Evolutionary conservation across 53 echinoderm and acorn worm genomes (phyloP).

Genomic region (Patiria pectinifera): DNA sequence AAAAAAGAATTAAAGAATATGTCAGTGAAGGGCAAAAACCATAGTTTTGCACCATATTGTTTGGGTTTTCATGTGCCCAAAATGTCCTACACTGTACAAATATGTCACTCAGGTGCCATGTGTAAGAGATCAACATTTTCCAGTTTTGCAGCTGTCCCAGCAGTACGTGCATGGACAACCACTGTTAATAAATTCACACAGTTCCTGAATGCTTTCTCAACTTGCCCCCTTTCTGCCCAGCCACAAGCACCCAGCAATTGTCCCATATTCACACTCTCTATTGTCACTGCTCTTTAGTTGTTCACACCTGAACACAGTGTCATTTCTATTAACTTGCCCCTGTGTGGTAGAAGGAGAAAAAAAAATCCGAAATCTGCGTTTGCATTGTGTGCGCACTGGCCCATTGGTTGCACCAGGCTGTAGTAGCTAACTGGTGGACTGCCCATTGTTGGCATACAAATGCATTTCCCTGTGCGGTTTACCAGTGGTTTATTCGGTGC

Average conservation of each 20-base stretch:
- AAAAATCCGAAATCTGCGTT: background rate
- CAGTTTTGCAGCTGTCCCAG: too few relatives aligned
- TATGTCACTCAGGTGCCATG: too few relatives aligned
- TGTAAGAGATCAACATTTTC: too few relatives aligned
- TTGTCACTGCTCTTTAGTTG: conserved; percentile 17
- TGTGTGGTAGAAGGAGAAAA: background rate
- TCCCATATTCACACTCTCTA: conserved; percentile 23
- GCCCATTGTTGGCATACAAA: background rate
- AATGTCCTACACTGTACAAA: too few relatives aligned
- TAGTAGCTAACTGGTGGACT: background rate
- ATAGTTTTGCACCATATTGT: too few relatives aligned
- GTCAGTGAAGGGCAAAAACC: too few relatives aligned
- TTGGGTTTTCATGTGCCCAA: too few relatives aligned
- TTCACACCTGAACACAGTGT: conserved; percentile 29
- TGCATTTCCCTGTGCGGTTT: too few relatives aligned
- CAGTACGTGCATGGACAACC: too few relatives aligned
- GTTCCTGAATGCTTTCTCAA: background rate
- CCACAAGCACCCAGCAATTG: conserved; percentile 17
- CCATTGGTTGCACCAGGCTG: background rate
- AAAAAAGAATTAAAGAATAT: too few relatives aligned
- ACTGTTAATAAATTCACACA: background rate
- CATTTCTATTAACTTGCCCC: background rate
- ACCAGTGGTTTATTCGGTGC: too few relatives aligned
- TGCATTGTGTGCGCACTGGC: background rate
- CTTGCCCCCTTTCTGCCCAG: background rate